phyloP scores from a whole-genome alignment of 2,113 vertebrate genomes.

The Brienomyrus brachyistius region DNA sequence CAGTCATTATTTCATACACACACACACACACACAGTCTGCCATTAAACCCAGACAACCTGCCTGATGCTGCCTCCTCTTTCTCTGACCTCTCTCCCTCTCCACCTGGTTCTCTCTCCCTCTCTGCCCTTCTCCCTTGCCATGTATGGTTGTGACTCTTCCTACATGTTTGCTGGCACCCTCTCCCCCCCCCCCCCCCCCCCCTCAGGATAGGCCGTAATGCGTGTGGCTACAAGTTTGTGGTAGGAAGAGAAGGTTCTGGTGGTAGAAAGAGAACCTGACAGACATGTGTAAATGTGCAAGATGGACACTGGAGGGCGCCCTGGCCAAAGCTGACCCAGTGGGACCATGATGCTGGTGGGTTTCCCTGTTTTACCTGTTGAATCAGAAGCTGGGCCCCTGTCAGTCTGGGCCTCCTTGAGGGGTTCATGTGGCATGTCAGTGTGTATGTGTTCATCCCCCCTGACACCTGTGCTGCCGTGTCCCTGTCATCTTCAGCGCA shows the following conservation, averaged over 20 bases:
- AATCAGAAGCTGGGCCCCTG: neutral
- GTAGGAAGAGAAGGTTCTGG: neutral
- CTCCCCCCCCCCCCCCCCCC: too few species aligned
- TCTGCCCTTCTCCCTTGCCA: neutral
- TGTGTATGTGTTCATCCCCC: neutral
- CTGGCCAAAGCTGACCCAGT: neutral
- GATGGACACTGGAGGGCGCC: neutral
- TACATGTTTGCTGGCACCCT: neutral
- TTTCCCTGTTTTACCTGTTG: neutral
- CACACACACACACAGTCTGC: neutral
- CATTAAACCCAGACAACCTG: neutral
- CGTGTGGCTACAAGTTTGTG: neutral
- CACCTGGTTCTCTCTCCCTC: neutral
- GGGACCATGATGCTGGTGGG: neutral
- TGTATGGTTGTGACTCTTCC: neutral
- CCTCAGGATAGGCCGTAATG: neutral
- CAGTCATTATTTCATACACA: neutral
- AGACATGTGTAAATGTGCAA: neutral
- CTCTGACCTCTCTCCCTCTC: neutral
- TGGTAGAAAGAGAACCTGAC: neutral
- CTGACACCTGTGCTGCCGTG: neutral
- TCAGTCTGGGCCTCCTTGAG: neutral
- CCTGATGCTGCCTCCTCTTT: neutral
- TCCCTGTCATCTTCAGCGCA: neutral
- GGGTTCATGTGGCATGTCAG: neutral